Evolutionary conservation across 2,113 vertebrate genomes (phyloP).

Genomic region (Hucho hucho): DNA sequence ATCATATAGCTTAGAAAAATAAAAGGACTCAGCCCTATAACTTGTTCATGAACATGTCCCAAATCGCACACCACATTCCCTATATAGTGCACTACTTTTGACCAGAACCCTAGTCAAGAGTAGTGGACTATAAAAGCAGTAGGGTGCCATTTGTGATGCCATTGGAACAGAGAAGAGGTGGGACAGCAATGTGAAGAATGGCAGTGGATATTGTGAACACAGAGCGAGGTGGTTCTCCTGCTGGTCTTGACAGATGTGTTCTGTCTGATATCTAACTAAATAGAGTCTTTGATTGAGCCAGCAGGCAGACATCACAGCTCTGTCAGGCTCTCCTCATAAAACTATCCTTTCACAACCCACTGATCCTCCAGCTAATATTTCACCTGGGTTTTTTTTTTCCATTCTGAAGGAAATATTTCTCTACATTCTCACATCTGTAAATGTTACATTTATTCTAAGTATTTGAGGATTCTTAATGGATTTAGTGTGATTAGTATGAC

Average conservation of each 20-base stretch:
- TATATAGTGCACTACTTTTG: too few species aligned
- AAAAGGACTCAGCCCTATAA: too few species aligned
- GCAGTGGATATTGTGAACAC: not conserved
- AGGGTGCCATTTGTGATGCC: too few species aligned
- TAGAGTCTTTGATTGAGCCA: constrained; percentile 12
- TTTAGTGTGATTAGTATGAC: not conserved
- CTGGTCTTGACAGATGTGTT: not conserved
- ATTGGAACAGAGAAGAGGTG: not conserved
- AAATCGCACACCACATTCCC: too few species aligned
- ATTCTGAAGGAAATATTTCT: not conserved
- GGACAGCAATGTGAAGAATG: not conserved
- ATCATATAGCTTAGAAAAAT: too few species aligned
- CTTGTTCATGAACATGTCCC: too few species aligned
- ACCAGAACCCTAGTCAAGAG: too few species aligned
- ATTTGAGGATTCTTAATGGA: not conserved
- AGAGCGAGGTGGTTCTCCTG: constrained; percentile 1
- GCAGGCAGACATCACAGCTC: not conserved
- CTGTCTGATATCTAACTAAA: constrained; percentile 16
- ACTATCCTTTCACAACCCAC: constrained; percentile 11
- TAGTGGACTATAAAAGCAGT: too few species aligned
- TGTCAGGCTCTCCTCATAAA: constrained; percentile 24
- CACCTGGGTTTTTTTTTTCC: not conserved
- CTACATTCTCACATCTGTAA: not conserved
- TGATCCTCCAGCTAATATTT: constrained; percentile 21
- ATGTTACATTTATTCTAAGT: not conserved